A percentile compares a stretch with the other conserved stretches of the same genome.
Evolutionary conservation across 2,797 vertebrate species (phyloP).

Genomic region (Macrochelys suwanniensis): DNA sequence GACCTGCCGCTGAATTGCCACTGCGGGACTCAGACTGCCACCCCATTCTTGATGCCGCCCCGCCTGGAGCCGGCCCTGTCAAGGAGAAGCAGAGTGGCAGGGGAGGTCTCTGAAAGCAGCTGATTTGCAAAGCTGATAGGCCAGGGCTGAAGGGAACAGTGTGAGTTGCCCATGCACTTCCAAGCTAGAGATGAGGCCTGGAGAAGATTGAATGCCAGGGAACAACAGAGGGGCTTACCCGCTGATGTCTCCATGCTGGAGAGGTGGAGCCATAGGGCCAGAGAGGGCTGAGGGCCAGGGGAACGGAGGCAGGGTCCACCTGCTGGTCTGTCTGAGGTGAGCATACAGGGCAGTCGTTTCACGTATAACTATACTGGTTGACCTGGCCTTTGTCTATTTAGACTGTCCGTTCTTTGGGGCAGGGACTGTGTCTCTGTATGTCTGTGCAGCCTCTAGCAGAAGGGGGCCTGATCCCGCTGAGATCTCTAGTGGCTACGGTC

Average conservation of each 20-base stretch:
- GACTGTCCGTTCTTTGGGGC: neutral
- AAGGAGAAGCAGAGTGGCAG: too few species aligned
- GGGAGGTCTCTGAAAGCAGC: too few species aligned
- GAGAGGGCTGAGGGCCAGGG: too few species aligned
- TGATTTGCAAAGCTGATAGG: too few species aligned
- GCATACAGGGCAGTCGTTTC: neutral
- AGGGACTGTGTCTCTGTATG: neutral
- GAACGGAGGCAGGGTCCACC: too few species aligned
- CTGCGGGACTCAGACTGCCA: too few species aligned
- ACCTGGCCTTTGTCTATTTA: neutral
- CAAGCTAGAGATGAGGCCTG: neutral
- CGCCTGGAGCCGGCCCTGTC: too few species aligned
- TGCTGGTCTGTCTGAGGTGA: neutral
- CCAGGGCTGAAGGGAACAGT: neutral
- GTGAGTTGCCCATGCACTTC: neutral
- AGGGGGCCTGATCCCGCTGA: neutral
- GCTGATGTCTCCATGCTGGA: neutral
- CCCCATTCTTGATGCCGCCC: too few species aligned
- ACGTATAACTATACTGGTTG: neutral
- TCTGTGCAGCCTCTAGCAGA: neutral
- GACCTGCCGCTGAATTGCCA: too few species aligned
- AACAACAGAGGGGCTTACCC: neutral
- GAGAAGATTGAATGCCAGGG: neutral
- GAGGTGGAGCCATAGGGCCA: too few species aligned
- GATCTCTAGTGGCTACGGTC: neutral